phyloP scores from a whole-genome alignment of 2,888 invertebrate genomes.

The Muschampia plurimacula region DNA sequence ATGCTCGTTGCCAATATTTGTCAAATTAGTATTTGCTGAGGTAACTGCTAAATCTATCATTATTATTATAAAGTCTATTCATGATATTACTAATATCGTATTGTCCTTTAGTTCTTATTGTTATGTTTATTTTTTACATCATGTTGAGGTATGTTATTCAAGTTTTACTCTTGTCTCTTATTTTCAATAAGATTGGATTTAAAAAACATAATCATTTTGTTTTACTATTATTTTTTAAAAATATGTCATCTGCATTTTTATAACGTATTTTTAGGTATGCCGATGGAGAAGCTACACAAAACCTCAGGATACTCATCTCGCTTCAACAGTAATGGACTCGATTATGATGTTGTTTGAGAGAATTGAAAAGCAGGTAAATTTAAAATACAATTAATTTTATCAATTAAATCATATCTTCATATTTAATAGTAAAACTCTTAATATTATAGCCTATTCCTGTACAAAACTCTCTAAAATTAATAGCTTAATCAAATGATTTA shows the following conservation, averaged over 20 bases:
- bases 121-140: no score
- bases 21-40: slow-evolving; percentile 98
- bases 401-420: neutral
- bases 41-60: slow-evolving; percentile 49
- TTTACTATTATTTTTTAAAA: neutral
- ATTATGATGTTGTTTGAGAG: slow-evolving; percentile 98
- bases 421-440: no score
- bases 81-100: no score
- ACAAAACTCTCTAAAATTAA: no score
- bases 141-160: no score
- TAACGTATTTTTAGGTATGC: slow-evolving; percentile 88
- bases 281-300: slow-evolving; percentile 98
- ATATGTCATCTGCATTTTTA: no score
- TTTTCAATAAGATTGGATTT: neutral
- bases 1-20: slow-evolving; percentile 98
- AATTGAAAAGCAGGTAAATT: slow-evolving; percentile 94
- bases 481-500: no score
- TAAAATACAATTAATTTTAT: neutral
- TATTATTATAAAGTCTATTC: neutral
- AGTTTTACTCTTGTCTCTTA: no score
- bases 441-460: no score
- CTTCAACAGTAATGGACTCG: slow-evolving; percentile 98
- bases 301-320: slow-evolving; percentile 96
- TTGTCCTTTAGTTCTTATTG: neutral
- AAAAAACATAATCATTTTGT: neutral